Base-by-base conservation (phyloP, 2,888 invertebrate species). In the Cheilosia vulpina region DNA sequence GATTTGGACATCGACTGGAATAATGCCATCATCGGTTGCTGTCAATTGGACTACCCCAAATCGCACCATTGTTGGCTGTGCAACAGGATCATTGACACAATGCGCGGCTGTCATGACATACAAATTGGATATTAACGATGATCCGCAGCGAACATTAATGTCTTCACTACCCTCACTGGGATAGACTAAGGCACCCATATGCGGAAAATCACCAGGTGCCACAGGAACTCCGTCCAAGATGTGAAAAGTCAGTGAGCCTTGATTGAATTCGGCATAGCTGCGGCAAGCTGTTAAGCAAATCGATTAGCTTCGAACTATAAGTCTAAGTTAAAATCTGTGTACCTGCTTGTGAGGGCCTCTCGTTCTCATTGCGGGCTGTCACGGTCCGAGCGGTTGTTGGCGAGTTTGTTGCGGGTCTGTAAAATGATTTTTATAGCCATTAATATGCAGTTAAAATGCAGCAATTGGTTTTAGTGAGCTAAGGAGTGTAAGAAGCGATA, bases 121-220 rank as follows among this genome's bases (percentile, higher is more conserved):
- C 2, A 77, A 63, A 4, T 85, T 73, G 1, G 87, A 81, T 53
- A 88, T 88, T n/a, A 88, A 43, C 0, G 88, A 75, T 13, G 87
- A 80, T 24, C 88, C 88, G 55, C 88, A 88, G 1, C 73, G 60
- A 52, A 78, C 66, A 4, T 75, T 63, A 11, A 71, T 57, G 4
- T 45, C 47, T 5, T 19, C 11, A 38, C 13, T 6, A 9, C 65
- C 87, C 17, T 58, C 71, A 38, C 50, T 71, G 1, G 66, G 53
- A 72, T 85, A 88, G 7, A 87, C 69, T 2, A 88, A 58, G 13
- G 81, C 88, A 21, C 76, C 88, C 87, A 88, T 87, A 41, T 88
- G 88, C 0, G 88, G 88, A 71, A 80, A 89, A 65, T 88, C 89
- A 15, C 88, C 89, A 13, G 81, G 58, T 0, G 34, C 50, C 2